Percentiles rank a stretch among this genome's conserved stretches.
Conservation (phyloP, 2,797 vertebrate species). For the Myripristis murdjan region DNA sequence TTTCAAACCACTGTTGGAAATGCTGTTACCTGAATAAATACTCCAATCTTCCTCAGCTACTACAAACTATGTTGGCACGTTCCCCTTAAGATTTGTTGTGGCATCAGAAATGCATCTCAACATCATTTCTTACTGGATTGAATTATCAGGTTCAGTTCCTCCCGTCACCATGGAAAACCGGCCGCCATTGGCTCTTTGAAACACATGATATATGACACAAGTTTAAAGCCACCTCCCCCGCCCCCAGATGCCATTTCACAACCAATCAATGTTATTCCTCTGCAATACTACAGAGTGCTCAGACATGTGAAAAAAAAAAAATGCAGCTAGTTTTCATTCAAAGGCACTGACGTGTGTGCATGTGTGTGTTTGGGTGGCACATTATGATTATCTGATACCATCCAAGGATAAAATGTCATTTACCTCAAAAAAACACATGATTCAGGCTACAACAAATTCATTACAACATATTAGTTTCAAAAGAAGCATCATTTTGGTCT, state of each 20-base stretch:
- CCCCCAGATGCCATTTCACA: conserved; percentile 5
- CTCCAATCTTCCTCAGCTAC: not conserved
- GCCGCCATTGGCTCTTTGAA: conserved; percentile 8
- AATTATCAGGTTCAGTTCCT: not conserved
- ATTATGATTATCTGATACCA: not conserved
- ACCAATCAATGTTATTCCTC: not conserved
- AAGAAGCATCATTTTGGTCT: not conserved
- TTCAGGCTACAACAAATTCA: not conserved
- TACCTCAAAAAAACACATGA: not conserved
- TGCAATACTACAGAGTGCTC: not conserved
- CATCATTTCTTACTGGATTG: not conserved
- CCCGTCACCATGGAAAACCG: not conserved
- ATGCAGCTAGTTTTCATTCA: not conserved
- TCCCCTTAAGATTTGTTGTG: not conserved
- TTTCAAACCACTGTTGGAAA: not conserved
- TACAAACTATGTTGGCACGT: not conserved
- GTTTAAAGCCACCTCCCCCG: not conserved
- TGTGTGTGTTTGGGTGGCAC: not conserved
- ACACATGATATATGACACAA: not conserved
- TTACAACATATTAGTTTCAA: not conserved
- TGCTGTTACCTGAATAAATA: conserved; percentile 24
- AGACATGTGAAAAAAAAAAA: not conserved
- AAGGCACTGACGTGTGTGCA: not conserved
- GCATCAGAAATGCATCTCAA: not conserved
- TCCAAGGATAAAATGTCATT: not conserved